Evolutionary conservation across 2,113 vertebrate species (phyloP).

Genomic region (Gymnogyps californianus): DNA sequence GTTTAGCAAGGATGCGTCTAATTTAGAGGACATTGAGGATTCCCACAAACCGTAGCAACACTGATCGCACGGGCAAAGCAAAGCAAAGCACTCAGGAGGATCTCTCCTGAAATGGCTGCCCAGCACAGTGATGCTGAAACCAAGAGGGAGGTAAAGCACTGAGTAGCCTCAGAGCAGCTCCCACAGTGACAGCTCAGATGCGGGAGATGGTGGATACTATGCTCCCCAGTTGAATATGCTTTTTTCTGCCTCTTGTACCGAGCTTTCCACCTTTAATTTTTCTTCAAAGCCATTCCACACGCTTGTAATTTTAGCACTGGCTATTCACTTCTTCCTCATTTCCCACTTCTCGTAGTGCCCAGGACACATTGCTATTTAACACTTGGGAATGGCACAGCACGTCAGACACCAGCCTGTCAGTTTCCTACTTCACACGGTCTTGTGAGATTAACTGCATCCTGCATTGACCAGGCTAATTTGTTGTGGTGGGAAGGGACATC

Average conservation of each 20-base stretch:
- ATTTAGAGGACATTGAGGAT: background rate
- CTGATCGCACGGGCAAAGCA: background rate
- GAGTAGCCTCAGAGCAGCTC: background rate
- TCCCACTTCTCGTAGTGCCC: background rate
- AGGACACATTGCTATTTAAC: background rate
- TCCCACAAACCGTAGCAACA: background rate
- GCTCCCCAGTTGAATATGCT: fast-evolving
- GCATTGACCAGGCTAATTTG: background rate
- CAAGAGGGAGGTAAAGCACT: background rate
- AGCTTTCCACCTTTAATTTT: background rate
- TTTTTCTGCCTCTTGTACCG: background rate
- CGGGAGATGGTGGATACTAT: fast-evolving
- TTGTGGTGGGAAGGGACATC: background rate
- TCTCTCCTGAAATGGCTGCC: background rate
- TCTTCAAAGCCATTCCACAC: background rate
- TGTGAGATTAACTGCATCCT: background rate
- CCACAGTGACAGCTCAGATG: background rate
- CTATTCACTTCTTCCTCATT: background rate
- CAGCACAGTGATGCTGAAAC: background rate
- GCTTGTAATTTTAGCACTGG: background rate
- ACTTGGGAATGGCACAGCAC: fast-evolving
- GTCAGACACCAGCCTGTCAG: background rate
- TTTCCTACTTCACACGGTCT: fast-evolving
- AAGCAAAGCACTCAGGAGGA: background rate
- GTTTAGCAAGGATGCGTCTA: background rate